Percentiles rank a stretch among this genome's conserved stretches.
phyloP scores from a whole-genome alignment of 2,888 invertebrate genomes.

The Stenotaenia linearis region DNA sequence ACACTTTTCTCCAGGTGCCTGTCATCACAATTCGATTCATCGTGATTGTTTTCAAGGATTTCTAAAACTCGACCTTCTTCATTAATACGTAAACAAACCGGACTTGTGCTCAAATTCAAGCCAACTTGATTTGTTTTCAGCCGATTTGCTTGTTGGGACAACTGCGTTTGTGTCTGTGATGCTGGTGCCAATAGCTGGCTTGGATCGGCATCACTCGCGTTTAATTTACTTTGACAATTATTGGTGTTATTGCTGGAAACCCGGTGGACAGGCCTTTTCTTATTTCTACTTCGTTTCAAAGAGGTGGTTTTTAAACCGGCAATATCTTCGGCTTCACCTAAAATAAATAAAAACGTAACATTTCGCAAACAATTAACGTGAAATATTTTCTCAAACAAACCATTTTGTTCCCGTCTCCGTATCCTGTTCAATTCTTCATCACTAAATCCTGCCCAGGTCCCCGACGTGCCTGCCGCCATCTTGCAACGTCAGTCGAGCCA shows the following conservation, averaged over 20 bases:
- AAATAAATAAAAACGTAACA: background rate
- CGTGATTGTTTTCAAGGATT: background rate
- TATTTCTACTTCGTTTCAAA: background rate
- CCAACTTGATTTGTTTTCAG: background rate
- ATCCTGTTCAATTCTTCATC: constrained; percentile 11
- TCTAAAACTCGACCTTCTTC: constrained; percentile 20
- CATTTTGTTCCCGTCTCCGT: background rate
- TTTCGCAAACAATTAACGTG: no score
- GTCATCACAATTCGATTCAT: background rate
- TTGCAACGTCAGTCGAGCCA: background rate
- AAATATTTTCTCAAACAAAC: background rate
- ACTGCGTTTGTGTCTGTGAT: background rate
- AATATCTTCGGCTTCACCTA: background rate
- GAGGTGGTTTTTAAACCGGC: background rate
- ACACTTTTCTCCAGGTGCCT: background rate
- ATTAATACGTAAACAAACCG: background rate
- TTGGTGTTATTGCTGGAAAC: background rate
- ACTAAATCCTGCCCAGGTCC: background rate
- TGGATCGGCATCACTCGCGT: background rate
- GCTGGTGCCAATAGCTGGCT: background rate
- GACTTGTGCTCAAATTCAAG: background rate
- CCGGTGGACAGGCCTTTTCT: background rate
- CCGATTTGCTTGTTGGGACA: background rate
- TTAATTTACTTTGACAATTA: background rate
- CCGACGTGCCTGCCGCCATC: background rate